These are phyloP conservation scores for Zoroaster sp. DNA, from an alignment of 53 echinoderm and acorn worm genomes.

Conservation along the genomic window DNA sequence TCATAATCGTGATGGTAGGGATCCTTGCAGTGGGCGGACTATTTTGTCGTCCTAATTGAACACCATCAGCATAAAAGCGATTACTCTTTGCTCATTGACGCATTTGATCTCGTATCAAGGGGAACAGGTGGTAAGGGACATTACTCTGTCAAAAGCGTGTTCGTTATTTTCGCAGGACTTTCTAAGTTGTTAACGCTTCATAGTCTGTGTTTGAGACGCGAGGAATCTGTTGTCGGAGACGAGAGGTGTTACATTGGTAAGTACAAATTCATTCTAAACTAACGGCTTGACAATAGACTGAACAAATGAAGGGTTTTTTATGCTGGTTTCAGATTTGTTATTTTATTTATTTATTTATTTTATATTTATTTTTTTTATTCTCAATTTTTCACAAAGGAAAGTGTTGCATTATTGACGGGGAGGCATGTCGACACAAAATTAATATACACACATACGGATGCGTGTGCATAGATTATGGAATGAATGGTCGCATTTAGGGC, in stretches of 20 bases:
- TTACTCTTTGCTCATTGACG: background rate
- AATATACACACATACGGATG: no score
- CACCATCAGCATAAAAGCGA: constrained; percentile 13
- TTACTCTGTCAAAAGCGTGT: background rate
- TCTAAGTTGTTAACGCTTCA: background rate
- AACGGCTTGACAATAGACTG: no score
- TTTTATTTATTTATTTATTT: no score
- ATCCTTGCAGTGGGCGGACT: constrained; percentile 2
- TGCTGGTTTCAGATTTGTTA: no score
- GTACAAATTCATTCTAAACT: background rate
- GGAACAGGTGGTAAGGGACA: background rate
- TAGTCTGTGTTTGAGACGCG: background rate
- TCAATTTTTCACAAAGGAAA: no score
- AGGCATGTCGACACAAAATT: no score
- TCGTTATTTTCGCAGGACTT: background rate
- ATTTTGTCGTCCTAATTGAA: constrained; percentile 3
- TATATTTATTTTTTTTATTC: no score
- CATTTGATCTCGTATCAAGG: background rate
- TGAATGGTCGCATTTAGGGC: no score
- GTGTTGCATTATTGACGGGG: no score
- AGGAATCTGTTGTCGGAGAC: background rate
- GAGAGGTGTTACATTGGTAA: background rate
- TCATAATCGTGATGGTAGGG: background rate
- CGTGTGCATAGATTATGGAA: no score
- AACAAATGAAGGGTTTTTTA: no score